Evolutionary conservation across 2,888 invertebrate genomes (phyloP), one percentile per base, ranked within the genome.

Genomic region (Apotomis betuletana): DNA sequence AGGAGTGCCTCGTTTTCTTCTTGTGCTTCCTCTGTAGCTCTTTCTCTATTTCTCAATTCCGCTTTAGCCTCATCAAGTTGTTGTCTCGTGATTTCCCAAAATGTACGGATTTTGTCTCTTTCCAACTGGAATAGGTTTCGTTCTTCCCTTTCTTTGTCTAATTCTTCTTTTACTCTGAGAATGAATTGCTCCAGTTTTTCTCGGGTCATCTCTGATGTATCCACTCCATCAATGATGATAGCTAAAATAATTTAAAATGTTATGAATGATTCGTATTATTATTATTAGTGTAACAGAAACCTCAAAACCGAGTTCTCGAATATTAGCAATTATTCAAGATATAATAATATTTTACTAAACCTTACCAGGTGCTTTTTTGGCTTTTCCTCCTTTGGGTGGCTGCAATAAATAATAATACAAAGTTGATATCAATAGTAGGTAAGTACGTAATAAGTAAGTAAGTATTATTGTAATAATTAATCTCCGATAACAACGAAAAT

Each of bases 101-200:
- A 98, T 4, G 97, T 97, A 78, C 98, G 95, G 13, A 99, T 94
- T 90, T 98, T 98, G 87, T 99, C 99, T 78, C 99, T 94, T 91
- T 99, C 99, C 80, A 99, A 88, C 90, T 99, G 99, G 82, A 98
- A 99, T 87, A 97, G 99, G 88, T 99, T 99, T 69, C 99, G 93
- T 88, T 99, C 99, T 88, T 99, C 99, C 80, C 99, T 94, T 88
- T 99, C 99, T 71, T 97, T 95, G 84, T 99, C 98, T 85, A 98
- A 94, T 92, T 99, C 98, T 84, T 97, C 97, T 85, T 97, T 96
- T 27, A 98, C 95, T 80, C 96, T 95, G 62, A 96, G 94, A 12
- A 97, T 96, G 85, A 98, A 98, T 75, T 96, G 96, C 89, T 98
- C 98, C 71, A 99, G 94, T 92, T 99, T 97, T 83, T 99, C 98